phyloP scores from a whole-genome alignment of 2,888 invertebrate genomes.

The Teleiodes luculella region DNA sequence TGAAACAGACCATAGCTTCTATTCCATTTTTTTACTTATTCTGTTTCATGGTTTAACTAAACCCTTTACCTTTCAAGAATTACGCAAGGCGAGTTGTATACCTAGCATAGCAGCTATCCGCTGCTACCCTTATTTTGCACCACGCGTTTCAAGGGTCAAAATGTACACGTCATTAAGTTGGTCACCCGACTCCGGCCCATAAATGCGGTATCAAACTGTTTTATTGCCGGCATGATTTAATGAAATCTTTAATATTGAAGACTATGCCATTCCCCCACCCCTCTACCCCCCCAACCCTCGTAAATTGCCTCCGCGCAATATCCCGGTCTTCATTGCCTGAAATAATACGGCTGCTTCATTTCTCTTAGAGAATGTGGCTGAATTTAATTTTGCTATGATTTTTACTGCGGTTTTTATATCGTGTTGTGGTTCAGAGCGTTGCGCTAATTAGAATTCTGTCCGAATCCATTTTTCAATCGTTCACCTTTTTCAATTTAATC shows the following conservation, averaged over 20 bases:
- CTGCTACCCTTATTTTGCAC: slow-evolving; percentile 15
- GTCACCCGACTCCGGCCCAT: slow-evolving; percentile 63
- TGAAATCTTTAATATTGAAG: slow-evolving; percentile 76
- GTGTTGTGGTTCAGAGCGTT: too few species aligned
- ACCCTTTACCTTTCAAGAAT: too few species aligned
- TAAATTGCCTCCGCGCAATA: slow-evolving; percentile 63
- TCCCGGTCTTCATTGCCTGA: slow-evolving; percentile 42
- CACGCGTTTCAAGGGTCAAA: slow-evolving; percentile 47
- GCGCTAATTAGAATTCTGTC: too few species aligned
- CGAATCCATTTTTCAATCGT: too few species aligned
- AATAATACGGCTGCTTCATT: slow-evolving; percentile 41
- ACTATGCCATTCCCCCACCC: slow-evolving; percentile 50
- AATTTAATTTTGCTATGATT: slow-evolving; percentile 11
- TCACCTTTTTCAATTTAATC: too few species aligned
- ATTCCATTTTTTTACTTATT: too few species aligned
- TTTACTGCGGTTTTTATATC: slow-evolving; percentile 8
- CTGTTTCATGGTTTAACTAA: too few species aligned
- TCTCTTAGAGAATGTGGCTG: slow-evolving; percentile 13
- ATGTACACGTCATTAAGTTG: slow-evolving; percentile 67
- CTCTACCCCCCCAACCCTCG: slow-evolving; percentile 37
- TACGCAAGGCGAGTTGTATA: too few species aligned
- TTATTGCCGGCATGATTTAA: slow-evolving; percentile 76
- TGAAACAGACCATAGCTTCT: too few species aligned
- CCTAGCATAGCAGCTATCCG: too few species aligned
- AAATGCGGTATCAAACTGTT: slow-evolving; percentile 75